These are phyloP conservation scores for Alethe diademata DNA, from an alignment of 2,113 vertebrate species.

Conservation along the genomic window DNA sequence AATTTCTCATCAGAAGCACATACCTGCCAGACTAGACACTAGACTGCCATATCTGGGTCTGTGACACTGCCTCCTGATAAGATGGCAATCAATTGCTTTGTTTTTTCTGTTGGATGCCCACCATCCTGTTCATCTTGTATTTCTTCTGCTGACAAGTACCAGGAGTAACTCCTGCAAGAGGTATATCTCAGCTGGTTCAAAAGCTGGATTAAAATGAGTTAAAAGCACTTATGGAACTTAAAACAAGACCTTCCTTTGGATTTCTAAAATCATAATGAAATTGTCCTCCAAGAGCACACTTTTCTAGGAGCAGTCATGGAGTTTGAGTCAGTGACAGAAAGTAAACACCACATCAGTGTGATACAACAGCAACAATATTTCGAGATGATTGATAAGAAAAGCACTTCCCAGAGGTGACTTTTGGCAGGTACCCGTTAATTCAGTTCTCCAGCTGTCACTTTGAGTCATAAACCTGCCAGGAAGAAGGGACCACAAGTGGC, in stretches of 20 bases:
- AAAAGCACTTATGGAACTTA: not conserved
- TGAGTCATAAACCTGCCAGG: conserved; percentile 25
- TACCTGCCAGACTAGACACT: not conserved
- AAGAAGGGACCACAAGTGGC: not conserved
- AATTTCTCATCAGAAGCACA: not conserved
- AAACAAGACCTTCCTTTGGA: not conserved
- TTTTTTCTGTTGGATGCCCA: not conserved
- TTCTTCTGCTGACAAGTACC: not conserved
- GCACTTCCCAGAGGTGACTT: not conserved
- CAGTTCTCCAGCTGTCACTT: not conserved
- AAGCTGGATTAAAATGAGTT: not conserved
- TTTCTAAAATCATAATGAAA: not conserved
- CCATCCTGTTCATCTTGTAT: not conserved
- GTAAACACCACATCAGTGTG: not conserved
- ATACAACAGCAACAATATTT: conserved; percentile 6
- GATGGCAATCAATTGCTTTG: not conserved
- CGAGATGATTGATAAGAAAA: conserved; percentile 26
- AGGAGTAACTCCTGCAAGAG: not conserved
- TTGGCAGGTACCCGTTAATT: not conserved
- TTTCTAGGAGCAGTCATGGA: not conserved
- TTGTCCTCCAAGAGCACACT: not conserved
- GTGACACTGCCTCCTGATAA: not conserved
- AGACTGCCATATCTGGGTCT: not conserved
- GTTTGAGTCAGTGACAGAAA: not conserved
- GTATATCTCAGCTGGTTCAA: not conserved